Evolutionary conservation across 2,797 vertebrate genomes (phyloP), one percentile per base, ranked within the genome.

Genomic region (Lindbergichthys nudifrons): DNA sequence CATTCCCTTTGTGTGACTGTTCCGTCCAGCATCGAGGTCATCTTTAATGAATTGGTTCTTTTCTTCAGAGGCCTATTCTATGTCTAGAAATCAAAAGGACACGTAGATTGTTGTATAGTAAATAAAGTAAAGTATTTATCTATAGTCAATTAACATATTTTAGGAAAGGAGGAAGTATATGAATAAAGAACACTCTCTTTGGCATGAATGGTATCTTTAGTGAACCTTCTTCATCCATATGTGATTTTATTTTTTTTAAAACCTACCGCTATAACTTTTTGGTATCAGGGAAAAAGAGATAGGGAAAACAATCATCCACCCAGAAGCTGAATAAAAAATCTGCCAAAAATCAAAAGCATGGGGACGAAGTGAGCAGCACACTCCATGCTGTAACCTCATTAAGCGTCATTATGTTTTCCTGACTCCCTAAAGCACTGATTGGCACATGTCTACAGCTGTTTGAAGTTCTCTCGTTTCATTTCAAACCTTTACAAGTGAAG

Each of bases 21-120:
- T 75, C 69, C 73, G 75, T 82, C 81, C 70, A 70, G 88, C 85
- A 85, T 62, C 36, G 41, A 64, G 59, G 45, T 79, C 47, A 90
- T 87, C 69, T 87, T 91, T 90, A 86, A 87, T 90, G 87, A 75
- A 88, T 81, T 13, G 70, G 75, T 65, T 79, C 66, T 75, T 46
- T 85, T 75, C 80, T 81, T 81, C 73, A 72, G 80, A 83, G 75
- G 53, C 47, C 61, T 73, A 51, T 47, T 47, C 18, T 62, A 61
- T 69, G 50, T 77, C 42, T 45, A 23, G 42, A 26, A 76, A 71
- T 75, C 39, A 60, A 61, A 82, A 16, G 50, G 59, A 71, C 56
- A 52, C 23, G 26, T 26, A 26, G 26, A 26, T 4, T 26, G 26
- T 26, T 26, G 26, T 26, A 26, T 19, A 60, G 8, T n/a, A 12